Evolutionary conservation across 1,140 invertebrate genomes (phyloP).

Genomic region (Halictus rubicundus): DNA sequence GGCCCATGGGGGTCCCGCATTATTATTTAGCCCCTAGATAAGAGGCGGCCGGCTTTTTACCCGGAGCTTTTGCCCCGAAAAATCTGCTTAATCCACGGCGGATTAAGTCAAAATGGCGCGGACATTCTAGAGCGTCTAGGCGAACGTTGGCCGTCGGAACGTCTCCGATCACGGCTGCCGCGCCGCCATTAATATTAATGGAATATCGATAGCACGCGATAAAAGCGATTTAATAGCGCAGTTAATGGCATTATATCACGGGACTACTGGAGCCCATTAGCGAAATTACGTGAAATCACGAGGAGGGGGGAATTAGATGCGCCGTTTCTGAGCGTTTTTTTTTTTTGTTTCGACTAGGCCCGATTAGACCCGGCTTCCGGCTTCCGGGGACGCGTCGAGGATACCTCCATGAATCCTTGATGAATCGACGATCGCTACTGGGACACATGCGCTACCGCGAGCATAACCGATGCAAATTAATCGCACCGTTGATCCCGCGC

Average conservation of each 20-base stretch:
- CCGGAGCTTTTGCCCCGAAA: background rate
- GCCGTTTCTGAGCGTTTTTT: slow-evolving; percentile 24
- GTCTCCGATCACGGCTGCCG: slow-evolving; percentile 35
- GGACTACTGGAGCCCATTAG: slow-evolving; percentile 52
- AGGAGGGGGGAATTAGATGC: slow-evolving; percentile 40
- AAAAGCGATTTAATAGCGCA: slow-evolving; percentile 63
- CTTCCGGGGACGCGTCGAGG: background rate
- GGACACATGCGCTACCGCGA: background rate
- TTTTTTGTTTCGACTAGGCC: no score
- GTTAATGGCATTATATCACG: slow-evolving; percentile 59
- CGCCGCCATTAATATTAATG: slow-evolving; percentile 61
- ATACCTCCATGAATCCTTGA: no score
- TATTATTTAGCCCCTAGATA: no score
- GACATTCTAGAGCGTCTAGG: background rate
- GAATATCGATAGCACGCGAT: slow-evolving; percentile 56
- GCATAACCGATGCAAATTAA: slow-evolving; percentile 15
- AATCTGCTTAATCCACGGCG: background rate
- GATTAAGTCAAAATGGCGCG: background rate
- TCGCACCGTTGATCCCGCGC: background rate
- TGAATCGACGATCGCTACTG: background rate
- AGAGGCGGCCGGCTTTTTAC: background rate
- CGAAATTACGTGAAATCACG: slow-evolving; percentile 55
- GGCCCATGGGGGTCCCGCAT: no score
- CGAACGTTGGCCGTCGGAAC: slow-evolving; percentile 11
- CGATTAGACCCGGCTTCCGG: background rate